phyloP scores from a whole-genome alignment of 2,888 invertebrate genomes.

The Notodonta dromedarius region DNA sequence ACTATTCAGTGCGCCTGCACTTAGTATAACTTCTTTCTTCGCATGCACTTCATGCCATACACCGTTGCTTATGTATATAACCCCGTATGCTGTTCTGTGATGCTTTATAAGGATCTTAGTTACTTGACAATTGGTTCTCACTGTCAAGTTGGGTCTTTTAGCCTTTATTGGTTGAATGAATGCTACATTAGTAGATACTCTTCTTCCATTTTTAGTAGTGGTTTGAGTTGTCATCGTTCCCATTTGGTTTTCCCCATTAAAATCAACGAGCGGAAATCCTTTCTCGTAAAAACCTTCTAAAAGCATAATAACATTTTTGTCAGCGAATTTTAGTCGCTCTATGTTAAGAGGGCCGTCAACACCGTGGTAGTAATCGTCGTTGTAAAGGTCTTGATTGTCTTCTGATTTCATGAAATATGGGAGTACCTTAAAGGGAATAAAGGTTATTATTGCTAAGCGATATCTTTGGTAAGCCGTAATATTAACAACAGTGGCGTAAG shows the following conservation, averaged over 20 bases:
- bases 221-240: slow-evolving; percentile 86
- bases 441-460: not conserved
- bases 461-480: no score
- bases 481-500: not conserved
- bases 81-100: slow-evolving; percentile 55
- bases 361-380: slow-evolving; percentile 81
- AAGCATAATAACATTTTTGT: slow-evolving; percentile 80
- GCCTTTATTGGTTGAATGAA: slow-evolving; percentile 86
- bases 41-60: slow-evolving; percentile 53
- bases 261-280: slow-evolving; percentile 83
- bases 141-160: slow-evolving; percentile 72
- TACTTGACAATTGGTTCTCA: slow-evolving; percentile 80
- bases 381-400: slow-evolving; percentile 80
- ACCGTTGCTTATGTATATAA: slow-evolving; percentile 55
- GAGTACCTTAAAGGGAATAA: slow-evolving; percentile 69
- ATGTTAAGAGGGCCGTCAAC: slow-evolving; percentile 85
- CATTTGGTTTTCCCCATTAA: slow-evolving; percentile 81
- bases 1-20: slow-evolving; percentile 84
- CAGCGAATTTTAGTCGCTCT: slow-evolving; percentile 84
- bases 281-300: slow-evolving; percentile 84
- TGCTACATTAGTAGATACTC: slow-evolving; percentile 86
- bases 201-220: slow-evolving; percentile 82
- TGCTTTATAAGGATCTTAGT: slow-evolving; percentile 82
- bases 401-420: slow-evolving; percentile 88
- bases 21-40: slow-evolving; percentile 84